phyloP scores from a whole-genome alignment of 1,140 invertebrate genomes.

The Brachionus paranguensis region DNA sequence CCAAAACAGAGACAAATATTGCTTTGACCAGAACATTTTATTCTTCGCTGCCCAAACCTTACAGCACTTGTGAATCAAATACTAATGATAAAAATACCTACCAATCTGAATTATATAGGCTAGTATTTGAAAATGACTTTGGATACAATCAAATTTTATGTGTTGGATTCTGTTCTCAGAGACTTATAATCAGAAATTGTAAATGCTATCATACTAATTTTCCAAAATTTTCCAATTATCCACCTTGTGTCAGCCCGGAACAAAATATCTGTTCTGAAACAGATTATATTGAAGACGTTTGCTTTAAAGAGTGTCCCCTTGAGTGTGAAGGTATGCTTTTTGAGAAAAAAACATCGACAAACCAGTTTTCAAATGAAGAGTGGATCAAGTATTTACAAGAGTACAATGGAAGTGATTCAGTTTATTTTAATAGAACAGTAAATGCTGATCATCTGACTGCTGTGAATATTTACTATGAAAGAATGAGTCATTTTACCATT shows the following conservation, averaged over 20 bases:
- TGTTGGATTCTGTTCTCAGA: not conserved
- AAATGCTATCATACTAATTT: not conserved
- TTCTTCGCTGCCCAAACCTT: not conserved
- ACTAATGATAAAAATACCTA: not conserved
- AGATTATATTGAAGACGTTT: not conserved
- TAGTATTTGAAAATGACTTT: not conserved
- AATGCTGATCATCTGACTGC: not conserved
- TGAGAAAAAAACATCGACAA: not conserved
- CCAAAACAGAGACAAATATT: not conserved
- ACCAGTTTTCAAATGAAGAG: not conserved
- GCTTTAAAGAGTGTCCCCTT: not conserved
- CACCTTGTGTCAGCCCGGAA: not conserved
- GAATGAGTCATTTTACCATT: not conserved
- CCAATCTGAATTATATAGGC: not conserved
- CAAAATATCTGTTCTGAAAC: not conserved
- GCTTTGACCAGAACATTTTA: not conserved
- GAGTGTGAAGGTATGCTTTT: not conserved
- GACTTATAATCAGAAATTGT: not conserved
- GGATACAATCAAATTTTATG: not conserved
- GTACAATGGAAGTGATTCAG: not conserved
- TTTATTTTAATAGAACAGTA: not conserved
- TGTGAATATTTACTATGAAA: slow-evolving; percentile 18
- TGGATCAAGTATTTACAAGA: not conserved
- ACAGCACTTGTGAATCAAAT: not conserved
- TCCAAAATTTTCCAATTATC: not conserved